These are phyloP conservation scores for Sebastes schlegelii DNA, from an alignment of 2,113 vertebrate genomes.

Conservation along the genomic window DNA sequence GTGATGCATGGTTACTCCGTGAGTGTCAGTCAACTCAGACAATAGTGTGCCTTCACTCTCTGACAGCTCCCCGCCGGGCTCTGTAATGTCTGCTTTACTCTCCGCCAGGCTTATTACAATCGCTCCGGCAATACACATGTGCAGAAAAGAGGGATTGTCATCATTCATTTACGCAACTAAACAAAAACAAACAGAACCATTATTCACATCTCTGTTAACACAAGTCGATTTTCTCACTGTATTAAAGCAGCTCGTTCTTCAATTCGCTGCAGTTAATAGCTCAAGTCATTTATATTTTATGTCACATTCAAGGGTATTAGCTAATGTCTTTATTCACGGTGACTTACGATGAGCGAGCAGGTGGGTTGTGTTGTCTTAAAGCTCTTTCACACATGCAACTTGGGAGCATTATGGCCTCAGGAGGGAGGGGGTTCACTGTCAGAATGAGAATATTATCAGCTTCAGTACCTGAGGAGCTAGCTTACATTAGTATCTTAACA, in stretches of 20 bases:
- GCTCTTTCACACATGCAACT: neutral
- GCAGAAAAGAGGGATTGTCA: neutral
- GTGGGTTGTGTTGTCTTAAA: neutral
- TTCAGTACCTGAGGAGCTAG: too few species aligned
- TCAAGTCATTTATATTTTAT: neutral
- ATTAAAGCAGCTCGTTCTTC: neutral
- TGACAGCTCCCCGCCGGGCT: constrained; percentile 34
- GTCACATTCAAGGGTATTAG: constrained; percentile 19
- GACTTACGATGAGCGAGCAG: constrained; percentile 11
- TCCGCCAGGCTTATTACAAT: constrained; percentile 12
- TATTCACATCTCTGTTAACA: constrained; percentile 36
- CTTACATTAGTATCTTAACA: too few species aligned
- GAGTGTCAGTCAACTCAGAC: constrained; percentile 50
- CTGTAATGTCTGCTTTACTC: constrained; percentile 45
- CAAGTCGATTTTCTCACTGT: constrained; percentile 22
- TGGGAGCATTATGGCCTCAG: neutral
- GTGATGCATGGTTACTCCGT: constrained; percentile 9
- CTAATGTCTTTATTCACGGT: constrained; percentile 24
- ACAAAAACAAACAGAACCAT: constrained; percentile 13
- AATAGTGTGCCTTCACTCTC: constrained; percentile 23
- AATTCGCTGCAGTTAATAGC: neutral
- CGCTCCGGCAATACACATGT: neutral
- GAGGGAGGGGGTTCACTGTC: neutral
- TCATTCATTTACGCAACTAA: constrained; percentile 39
- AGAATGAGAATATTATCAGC: too few species aligned